phyloP scores from a whole-genome alignment of 2,888 invertebrate genomes.

The Pinctada fucata region DNA sequence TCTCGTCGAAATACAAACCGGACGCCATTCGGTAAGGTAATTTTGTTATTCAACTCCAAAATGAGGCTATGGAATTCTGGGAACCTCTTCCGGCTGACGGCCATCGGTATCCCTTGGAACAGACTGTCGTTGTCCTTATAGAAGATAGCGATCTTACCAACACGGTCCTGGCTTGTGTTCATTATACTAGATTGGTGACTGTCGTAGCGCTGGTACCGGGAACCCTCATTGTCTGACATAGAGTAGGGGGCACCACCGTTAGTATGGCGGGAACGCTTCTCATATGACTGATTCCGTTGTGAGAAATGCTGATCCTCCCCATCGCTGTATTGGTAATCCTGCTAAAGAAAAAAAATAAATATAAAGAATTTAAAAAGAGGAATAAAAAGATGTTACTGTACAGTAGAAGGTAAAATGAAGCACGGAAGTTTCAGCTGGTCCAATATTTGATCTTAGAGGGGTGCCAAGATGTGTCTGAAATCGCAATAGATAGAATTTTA shows the following conservation, averaged over 20 bases:
- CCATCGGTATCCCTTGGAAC: conserved; percentile 25
- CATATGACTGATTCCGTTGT: not conserved
- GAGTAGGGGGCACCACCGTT: not conserved
- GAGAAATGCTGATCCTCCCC: not conserved
- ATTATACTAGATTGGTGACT: conserved; percentile 16
- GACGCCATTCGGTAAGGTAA: conserved; percentile 31
- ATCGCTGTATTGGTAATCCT: not conserved
- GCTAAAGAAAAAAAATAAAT: not conserved
- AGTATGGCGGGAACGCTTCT: not conserved
- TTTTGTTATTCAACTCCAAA: conserved; percentile 28
- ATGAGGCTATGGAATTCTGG: conserved; percentile 26
- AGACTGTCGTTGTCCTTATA: conserved; percentile 31
- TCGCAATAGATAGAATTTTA: no score
- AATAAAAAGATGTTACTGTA: no score
- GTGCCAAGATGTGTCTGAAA: no score
- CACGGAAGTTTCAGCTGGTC: no score
- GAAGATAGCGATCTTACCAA: conserved; percentile 31
- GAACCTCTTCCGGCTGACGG: conserved; percentile 33
- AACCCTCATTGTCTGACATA: not conserved
- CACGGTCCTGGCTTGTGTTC: conserved; percentile 26
- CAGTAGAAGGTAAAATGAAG: no score
- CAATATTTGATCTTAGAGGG: no score
- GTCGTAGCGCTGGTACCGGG: conserved; percentile 35
- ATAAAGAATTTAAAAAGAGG: not conserved
- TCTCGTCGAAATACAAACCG: conserved; percentile 32